Percentiles rank a stretch among this genome's conserved stretches.
These are phyloP conservation scores for Pocota personata DNA, from an alignment of 2,888 invertebrate genomes.

Conservation along the genomic window DNA sequence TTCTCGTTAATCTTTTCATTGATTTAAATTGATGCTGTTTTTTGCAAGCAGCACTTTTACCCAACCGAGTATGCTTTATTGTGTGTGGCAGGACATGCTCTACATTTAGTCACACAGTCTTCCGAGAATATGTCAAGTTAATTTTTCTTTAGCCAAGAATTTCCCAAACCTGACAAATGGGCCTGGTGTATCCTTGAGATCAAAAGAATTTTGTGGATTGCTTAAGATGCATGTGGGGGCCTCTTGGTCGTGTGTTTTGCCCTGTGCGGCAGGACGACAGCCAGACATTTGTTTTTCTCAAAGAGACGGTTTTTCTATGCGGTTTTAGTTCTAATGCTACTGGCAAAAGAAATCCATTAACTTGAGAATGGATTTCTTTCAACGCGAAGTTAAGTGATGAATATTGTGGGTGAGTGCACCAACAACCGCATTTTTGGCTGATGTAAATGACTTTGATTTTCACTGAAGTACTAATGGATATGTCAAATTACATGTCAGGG, in stretches of 20 bases:
- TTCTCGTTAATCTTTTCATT: constrained; percentile 73
- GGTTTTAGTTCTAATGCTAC: constrained; percentile 10
- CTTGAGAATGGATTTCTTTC: constrained; percentile 35
- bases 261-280: constrained; percentile 27
- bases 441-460: constrained; percentile 34
- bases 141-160: constrained; percentile 66
- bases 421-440: neutral
- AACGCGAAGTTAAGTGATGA: constrained; percentile 7
- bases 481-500: constrained; percentile 48
- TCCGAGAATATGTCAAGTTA: constrained; percentile 61
- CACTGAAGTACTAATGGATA: constrained; percentile 48
- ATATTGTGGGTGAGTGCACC: constrained; percentile 9
- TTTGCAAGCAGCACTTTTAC: constrained; percentile 59
- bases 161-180: constrained; percentile 67
- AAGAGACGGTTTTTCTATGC: neutral
- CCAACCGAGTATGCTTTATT: constrained; percentile 64
- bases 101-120: constrained; percentile 61
- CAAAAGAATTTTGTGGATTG: constrained; percentile 10
- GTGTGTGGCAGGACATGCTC: constrained; percentile 73
- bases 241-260: neutral
- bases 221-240: constrained; percentile 23
- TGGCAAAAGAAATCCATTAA: constrained; percentile 67
- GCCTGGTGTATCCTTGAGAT: constrained; percentile 41
- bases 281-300: constrained; percentile 31
- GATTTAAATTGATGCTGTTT: constrained; percentile 73